Percentiles rank a stretch among this genome's conserved stretches.
These are phyloP conservation scores for Mormyrops attenuatus DNA, from an alignment of 2,797 vertebrate species.

Conservation along the genomic window DNA sequence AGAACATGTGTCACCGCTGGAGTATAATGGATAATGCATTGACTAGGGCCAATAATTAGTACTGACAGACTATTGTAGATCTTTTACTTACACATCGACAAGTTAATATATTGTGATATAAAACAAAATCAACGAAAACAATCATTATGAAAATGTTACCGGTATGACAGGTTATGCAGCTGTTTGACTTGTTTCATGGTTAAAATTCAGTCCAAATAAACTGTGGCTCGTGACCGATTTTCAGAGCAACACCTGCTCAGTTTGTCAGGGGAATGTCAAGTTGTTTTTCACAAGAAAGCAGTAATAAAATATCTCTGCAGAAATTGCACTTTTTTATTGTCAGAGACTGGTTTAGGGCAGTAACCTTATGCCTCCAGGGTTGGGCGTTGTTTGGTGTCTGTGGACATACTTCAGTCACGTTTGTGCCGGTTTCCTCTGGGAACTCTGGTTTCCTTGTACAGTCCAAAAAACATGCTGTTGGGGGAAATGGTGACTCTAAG, in stretches of 20 bases:
- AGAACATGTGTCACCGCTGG: background rate
- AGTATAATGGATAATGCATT: background rate
- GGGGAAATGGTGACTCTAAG: background rate
- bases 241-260: conserved; percentile 1
- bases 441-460: background rate
- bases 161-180: background rate
- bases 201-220: background rate
- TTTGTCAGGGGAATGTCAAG: background rate
- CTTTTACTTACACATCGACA: background rate
- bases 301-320: background rate
- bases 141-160: background rate
- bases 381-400: background rate
- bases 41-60: background rate
- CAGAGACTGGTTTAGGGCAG: background rate
- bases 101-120: background rate
- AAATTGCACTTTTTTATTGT: background rate
- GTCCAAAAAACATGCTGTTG: background rate
- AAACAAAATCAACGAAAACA: background rate
- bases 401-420: background rate
- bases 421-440: background rate
- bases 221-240: background rate
- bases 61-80: background rate
- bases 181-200: background rate
- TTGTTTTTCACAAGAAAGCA: background rate
- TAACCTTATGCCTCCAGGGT: background rate